These are phyloP conservation scores for Talpa occidentalis DNA, from an alignment of 2,113 vertebrate genomes.

Conservation along the genomic window DNA sequence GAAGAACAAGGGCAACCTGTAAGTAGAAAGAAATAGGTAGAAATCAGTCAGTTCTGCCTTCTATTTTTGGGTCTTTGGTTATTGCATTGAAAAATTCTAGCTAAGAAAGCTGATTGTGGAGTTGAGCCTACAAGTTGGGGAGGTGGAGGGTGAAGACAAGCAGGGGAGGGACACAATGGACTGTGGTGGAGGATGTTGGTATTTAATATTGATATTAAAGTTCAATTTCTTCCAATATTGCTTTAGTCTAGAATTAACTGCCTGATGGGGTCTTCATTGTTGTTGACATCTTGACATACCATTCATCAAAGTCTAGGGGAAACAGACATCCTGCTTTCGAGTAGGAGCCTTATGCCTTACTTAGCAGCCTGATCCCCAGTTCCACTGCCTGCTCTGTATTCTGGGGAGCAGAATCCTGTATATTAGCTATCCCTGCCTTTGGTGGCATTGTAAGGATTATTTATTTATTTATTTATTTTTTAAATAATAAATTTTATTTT, in stretches of 20 bases:
- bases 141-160: no score
- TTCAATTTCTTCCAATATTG: neutral
- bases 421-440: neutral
- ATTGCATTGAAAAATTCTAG: neutral
- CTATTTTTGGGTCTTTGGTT: neutral
- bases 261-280: neutral
- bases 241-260: neutral
- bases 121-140: neutral
- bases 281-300: neutral
- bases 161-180: no score
- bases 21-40: neutral
- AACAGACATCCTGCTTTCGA: neutral
- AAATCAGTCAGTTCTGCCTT: neutral
- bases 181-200: no score
- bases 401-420: neutral
- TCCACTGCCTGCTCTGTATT: neutral
- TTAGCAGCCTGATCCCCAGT: fast-evolving
- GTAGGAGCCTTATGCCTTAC: neutral
- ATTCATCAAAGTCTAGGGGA: neutral
- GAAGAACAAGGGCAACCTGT: neutral
- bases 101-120: neutral
- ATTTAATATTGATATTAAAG: neutral
- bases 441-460: neutral
- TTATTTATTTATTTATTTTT: no score
- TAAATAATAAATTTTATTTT: no score